Percentiles rank a stretch among this genome's conserved stretches.
Evolutionary conservation across 2,888 invertebrate genomes (phyloP).

Genomic region (Tenthredo scrophulariae): DNA sequence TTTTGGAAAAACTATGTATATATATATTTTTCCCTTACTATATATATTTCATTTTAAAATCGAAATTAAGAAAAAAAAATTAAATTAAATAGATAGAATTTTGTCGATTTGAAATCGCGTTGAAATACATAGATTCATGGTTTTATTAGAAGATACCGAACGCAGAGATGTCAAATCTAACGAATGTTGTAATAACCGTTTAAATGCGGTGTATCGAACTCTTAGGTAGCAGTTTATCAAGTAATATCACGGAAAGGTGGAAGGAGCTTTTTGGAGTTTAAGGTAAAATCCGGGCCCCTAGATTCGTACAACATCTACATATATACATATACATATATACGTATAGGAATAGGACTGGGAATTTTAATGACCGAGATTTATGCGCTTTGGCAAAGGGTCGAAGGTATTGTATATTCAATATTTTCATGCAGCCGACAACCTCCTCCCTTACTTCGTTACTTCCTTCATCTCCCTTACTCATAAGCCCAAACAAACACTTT

Average conservation of each 20-base stretch:
- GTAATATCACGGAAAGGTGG: slow-evolving; percentile 3
- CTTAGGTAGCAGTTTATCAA: not conserved
- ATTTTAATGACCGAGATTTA: slow-evolving; percentile 41
- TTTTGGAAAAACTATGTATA: too few relatives aligned
- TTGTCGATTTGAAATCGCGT: not conserved
- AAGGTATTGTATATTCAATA: slow-evolving; percentile 27
- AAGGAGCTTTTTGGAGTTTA: not conserved
- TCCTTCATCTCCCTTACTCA: not conserved
- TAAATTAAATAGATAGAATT: not conserved
- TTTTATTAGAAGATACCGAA: not conserved
- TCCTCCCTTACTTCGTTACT: not conserved
- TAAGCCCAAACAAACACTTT: not conserved
- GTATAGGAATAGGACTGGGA: not conserved
- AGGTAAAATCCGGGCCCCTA: not conserved
- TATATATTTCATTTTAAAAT: not conserved
- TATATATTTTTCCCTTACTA: too few relatives aligned
- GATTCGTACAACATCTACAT: not conserved
- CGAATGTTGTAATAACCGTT: not conserved
- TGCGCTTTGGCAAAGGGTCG: not conserved
- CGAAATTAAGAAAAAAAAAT: not conserved
- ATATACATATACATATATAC: not conserved
- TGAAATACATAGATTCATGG: not conserved
- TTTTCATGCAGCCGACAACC: slow-evolving; percentile 20
- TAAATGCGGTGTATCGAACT: not conserved
- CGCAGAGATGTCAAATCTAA: not conserved